Conservation (phyloP, 2,113 vertebrate genomes). For the human region DNA sequence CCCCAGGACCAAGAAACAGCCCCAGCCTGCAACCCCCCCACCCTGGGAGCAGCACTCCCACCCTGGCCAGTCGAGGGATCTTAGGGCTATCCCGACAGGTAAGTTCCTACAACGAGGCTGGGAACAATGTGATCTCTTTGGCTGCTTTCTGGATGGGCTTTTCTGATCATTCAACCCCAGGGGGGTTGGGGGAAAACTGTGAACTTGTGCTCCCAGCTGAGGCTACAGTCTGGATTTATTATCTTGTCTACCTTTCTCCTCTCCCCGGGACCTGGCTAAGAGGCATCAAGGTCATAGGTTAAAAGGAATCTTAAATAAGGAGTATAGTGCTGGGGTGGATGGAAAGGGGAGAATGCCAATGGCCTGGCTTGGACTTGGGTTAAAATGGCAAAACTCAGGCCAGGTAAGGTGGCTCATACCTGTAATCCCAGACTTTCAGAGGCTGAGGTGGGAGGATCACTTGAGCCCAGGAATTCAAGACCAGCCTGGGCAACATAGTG, state of each 20-base stretch:
- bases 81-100: slow-evolving; percentile 73
- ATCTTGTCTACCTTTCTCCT: slow-evolving; percentile 15
- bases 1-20: slow-evolving; percentile 76
- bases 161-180: neutral
- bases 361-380: neutral
- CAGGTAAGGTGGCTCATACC: too few species aligned
- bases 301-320: slow-evolving; percentile 12
- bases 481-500: too few species aligned
- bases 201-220: neutral
- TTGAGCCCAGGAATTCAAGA: too few species aligned
- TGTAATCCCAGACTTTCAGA: too few species aligned
- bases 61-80: slow-evolving; percentile 73
- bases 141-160: slow-evolving; percentile 22
- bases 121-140: neutral
- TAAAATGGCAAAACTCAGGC: neutral
- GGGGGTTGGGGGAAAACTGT: neutral
- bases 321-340: neutral
- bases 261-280: neutral
- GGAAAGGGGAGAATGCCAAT: neutral
- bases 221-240: neutral
- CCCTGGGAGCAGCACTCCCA: slow-evolving; percentile 72
- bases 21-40: slow-evolving; percentile 68
- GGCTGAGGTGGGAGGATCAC: too few species aligned
- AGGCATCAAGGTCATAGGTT: neutral
- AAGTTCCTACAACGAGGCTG: neutral